Evolutionary conservation across 2,888 invertebrate species (phyloP), one percentile per base, ranked within the genome.

Genomic region (Syrista parreyssii): DNA sequence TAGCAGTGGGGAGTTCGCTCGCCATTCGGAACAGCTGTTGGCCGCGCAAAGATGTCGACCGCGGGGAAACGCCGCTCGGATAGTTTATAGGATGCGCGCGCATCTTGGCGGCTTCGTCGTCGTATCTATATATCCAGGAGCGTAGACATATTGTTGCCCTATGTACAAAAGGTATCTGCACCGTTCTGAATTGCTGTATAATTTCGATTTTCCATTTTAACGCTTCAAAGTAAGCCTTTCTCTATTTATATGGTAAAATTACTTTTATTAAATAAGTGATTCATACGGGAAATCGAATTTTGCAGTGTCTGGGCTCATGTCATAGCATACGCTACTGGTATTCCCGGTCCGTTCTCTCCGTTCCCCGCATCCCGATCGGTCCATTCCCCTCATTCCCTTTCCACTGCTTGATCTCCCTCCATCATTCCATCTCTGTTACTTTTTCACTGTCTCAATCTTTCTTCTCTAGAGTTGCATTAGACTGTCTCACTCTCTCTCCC

Each of bases 1-100:
- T 91, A 80, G 83, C 81, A 82, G 86, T 88, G 90, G 90, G 91
- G 90, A 89, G 90, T 90, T 90, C 83, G 91, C 87, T 89, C 91
- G 91, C 86, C 88, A 87, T 85, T 86, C 85, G 90, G 91, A 91
- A 91, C 90, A 90, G 91, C 91, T 90, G 90, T 88, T 90, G 88
- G 87, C 84, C 87, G 88, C 88, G 87, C 87, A 87, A 90, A 89
- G 85, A 90, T 89, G 88, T 88, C 89, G 85, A 86, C 87, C 86
- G 87, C 86, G 88, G 88, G 88, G 87, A 87, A 87, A 87, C 55
- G 83, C 76, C 86, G 89, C 88, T 88, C 86, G 86, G 88, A 86
- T 87, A 86, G 88, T 86, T 86, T 82, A 85, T 85, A 83, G 82
- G 76, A 78, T 90, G 90, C 91, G 91, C 90, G 89, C 90, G 91